Evolutionary conservation across 1,140 invertebrate species (phyloP).

Genomic region (Dreissena polymorpha): DNA sequence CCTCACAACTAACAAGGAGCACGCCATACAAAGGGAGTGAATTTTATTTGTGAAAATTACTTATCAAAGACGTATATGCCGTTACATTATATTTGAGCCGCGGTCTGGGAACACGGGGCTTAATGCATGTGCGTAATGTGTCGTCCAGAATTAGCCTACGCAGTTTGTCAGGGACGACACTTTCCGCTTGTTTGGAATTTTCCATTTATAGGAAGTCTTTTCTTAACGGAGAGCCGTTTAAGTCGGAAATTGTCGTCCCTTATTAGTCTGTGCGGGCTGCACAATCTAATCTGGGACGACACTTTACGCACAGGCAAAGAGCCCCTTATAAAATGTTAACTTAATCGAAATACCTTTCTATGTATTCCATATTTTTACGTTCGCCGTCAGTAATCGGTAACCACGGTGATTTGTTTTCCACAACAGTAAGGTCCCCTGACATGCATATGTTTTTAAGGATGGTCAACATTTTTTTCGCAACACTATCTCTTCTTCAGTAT

Average conservation of each 20-base stretch:
- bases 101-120: too few relatives aligned
- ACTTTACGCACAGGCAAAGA: not conserved
- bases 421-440: not conserved
- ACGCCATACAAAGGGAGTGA: too few relatives aligned
- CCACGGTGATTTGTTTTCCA: not conserved
- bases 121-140: too few relatives aligned
- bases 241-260: not conserved
- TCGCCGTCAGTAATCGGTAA: not conserved
- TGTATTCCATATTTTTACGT: not conserved
- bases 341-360: constrained; percentile 8
- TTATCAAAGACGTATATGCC: too few relatives aligned
- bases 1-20: too few relatives aligned
- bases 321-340: not conserved
- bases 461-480: constrained; percentile 17
- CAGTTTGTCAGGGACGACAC: not conserved
- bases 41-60: too few relatives aligned
- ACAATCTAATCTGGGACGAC: not conserved
- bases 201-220: not conserved
- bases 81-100: too few relatives aligned
- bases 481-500: too few relatives aligned
- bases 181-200: not conserved
- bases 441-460: constrained; percentile 12
- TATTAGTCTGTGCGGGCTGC: not conserved
- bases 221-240: not conserved
- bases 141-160: too few relatives aligned